Percentiles rank a stretch among this genome's conserved stretches.
Evolutionary conservation across 1,140 invertebrate species (phyloP).

Genomic region (Rhyacophila brunnea): DNA sequence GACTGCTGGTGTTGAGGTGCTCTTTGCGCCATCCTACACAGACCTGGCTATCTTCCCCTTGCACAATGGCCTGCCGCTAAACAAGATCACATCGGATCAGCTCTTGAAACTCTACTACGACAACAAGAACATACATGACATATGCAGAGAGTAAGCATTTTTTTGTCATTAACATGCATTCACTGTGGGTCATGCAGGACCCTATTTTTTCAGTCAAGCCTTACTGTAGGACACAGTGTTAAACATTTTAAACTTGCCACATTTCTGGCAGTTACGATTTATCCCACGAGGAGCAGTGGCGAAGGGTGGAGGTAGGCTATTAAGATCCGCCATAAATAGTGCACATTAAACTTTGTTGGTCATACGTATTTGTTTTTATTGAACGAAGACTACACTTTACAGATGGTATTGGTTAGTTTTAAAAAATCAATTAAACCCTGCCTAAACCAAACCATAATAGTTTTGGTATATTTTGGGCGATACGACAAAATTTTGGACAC

Average conservation of each 20-base stretch:
- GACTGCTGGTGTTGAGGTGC: conserved; percentile 41
- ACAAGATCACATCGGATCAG: conserved; percentile 36
- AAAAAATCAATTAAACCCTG: too few species aligned
- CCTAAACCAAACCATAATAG: too few species aligned
- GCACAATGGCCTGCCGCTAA: conserved; percentile 54
- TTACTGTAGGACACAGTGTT: background rate
- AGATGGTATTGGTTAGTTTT: too few species aligned
- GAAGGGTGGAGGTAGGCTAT: too few species aligned
- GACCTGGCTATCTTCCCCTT: conserved; percentile 55
- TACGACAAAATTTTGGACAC: too few species aligned
- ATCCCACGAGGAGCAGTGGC: too few species aligned
- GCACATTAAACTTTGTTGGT: too few species aligned
- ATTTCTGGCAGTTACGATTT: background rate
- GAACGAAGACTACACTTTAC: too few species aligned
- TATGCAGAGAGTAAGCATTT: background rate
- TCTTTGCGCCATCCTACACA: conserved; percentile 43
- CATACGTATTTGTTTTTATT: too few species aligned
- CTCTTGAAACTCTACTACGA: conserved; percentile 41
- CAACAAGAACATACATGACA: conserved; percentile 20
- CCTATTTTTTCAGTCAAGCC: background rate
- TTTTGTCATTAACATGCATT: background rate
- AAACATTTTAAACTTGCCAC: background rate
- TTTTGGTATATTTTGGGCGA: too few species aligned
- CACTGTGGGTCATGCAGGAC: background rate
- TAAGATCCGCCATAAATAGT: too few species aligned